These are phyloP conservation scores for Gobius niger DNA, from an alignment of 2,113 vertebrate species.

Conservation along the genomic window DNA sequence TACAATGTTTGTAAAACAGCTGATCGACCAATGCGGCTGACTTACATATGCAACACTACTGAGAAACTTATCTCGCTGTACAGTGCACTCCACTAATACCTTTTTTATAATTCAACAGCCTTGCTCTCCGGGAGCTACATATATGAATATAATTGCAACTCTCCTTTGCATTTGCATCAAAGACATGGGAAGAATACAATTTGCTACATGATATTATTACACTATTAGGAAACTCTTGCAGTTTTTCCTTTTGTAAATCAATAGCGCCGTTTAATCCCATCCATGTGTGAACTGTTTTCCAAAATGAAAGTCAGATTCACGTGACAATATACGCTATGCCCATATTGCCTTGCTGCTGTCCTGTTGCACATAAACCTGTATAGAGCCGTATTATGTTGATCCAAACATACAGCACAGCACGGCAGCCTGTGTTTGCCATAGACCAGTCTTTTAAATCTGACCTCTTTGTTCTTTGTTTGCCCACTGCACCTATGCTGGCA, in stretches of 20 bases:
- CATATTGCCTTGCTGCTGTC: constrained; percentile 3
- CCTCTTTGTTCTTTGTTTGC: constrained; percentile 32
- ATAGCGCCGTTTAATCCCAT: constrained; percentile 29
- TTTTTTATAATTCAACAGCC: constrained; percentile 16
- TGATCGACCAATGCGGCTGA: constrained; percentile 10
- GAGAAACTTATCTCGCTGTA: constrained; percentile 7
- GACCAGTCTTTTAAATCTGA: constrained; percentile 22
- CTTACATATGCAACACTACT: constrained; percentile 13
- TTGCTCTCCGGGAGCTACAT: constrained; percentile 9
- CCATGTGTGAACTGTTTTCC: constrained; percentile 24
- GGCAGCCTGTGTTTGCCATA: constrained; percentile 21
- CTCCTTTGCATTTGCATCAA: constrained; percentile 23
- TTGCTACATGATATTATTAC: constrained; percentile 24
- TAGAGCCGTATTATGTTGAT: not conserved
- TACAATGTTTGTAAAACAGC: constrained; percentile 1
- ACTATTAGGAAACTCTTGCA: constrained; percentile 10
- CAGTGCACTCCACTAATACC: constrained; percentile 12
- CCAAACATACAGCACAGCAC: constrained; percentile 15
- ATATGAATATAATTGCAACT: constrained; percentile 16
- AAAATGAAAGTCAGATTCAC: constrained; percentile 45
- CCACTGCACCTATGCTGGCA: not conserved
- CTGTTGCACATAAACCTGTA: constrained; percentile 29
- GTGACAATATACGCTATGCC: not conserved
- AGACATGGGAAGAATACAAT: constrained; percentile 18
- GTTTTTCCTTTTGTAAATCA: constrained; percentile 49